Conservation (phyloP, 64 coral and sea anemone genomes). For the Porites lutea region DNA sequence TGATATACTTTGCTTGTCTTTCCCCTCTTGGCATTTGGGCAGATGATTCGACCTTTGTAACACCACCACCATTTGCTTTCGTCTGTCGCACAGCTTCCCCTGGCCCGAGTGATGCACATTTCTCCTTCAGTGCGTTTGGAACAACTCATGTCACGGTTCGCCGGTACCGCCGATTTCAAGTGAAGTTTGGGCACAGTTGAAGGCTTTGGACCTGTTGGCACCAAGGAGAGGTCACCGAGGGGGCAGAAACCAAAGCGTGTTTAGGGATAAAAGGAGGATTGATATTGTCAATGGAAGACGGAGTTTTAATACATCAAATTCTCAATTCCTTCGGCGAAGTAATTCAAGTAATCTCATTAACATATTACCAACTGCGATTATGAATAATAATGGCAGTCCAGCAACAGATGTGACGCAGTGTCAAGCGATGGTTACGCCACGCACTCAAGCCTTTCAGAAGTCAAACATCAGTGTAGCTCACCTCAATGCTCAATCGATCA, state of each 20-base stretch:
- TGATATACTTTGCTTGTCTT: not conserved
- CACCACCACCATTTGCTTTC: not conserved
- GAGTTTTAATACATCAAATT: slow-evolving; percentile 42
- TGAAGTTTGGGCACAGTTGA: slow-evolving; percentile 34
- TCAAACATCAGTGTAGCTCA: slow-evolving; percentile 54
- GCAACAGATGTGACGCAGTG: slow-evolving; percentile 7
- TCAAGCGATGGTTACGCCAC: slow-evolving; percentile 22
- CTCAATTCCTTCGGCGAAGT: slow-evolving; percentile 25
- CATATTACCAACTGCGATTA: slow-evolving; percentile 58
- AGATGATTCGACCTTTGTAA: not conserved
- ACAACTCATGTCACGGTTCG: slow-evolving; percentile 39
- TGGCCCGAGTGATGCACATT: not conserved
- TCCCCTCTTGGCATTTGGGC: not conserved
- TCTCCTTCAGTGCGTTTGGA: not conserved
- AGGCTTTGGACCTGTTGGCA: slow-evolving; percentile 25
- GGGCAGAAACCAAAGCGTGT: not conserved
- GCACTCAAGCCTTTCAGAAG: slow-evolving; percentile 7
- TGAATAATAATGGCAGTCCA: slow-evolving; percentile 39
- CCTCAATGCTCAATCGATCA: slow-evolving; percentile 53
- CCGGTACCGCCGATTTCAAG: slow-evolving; percentile 25
- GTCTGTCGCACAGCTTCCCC: not conserved
- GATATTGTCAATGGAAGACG: slow-evolving; percentile 13
- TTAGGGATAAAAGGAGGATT: not conserved
- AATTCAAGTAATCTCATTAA: slow-evolving; percentile 55
- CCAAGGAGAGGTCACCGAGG: slow-evolving; percentile 43